phyloP scores from a whole-genome alignment of 1,140 invertebrate genomes.

The Phenacoccus solenopsis region DNA sequence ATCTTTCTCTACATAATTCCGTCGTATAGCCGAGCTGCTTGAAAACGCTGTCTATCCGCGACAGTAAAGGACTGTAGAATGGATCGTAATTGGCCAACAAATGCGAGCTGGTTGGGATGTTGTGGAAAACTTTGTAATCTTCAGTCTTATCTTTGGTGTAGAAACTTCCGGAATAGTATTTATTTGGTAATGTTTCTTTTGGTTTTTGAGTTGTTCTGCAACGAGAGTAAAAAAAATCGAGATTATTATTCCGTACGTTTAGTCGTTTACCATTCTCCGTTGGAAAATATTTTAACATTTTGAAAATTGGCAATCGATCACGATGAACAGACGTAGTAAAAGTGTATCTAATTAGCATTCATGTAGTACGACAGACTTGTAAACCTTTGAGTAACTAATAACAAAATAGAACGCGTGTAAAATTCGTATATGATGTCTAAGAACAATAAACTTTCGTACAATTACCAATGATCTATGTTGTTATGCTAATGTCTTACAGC shows the following conservation, averaged over 20 bases:
- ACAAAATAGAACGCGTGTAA: no score
- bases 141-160: slow-evolving; percentile 36
- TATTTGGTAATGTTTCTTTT: neutral
- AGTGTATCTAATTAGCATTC: no score
- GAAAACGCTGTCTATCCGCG: slow-evolving; percentile 66
- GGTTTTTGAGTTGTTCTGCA: neutral
- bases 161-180: slow-evolving; percentile 26
- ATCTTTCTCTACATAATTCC: slow-evolving; percentile 61
- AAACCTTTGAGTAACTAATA: no score
- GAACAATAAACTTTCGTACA: no score
- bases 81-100: slow-evolving; percentile 73
- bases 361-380: no score
- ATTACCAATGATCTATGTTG: neutral
- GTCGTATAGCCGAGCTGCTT: slow-evolving; percentile 52
- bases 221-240: neutral
- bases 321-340: no score
- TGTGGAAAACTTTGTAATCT: slow-evolving; percentile 59
- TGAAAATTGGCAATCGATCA: no score
- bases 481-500: neutral
- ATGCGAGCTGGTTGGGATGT: slow-evolving; percentile 65
- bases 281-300: no score
- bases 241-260: no score
- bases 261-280: no score
- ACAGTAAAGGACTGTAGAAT: slow-evolving; percentile 70
- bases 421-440: no score